Evolutionary conservation across 2,888 invertebrate genomes (phyloP).

Genomic region (Crematogaster levior): DNA sequence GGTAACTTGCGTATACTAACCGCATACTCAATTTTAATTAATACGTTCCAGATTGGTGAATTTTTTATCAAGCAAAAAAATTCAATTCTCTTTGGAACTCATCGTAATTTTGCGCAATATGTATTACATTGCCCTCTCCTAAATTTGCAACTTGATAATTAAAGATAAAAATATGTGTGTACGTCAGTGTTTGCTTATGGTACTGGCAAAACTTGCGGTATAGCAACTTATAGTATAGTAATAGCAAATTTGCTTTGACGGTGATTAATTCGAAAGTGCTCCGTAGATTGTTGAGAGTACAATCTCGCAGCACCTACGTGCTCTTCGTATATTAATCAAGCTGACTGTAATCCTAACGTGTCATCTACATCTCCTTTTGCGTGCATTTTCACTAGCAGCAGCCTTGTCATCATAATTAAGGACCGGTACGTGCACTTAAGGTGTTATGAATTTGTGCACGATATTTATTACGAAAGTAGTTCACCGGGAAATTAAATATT

Average conservation of each 20-base stretch:
- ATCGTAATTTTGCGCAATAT: not conserved
- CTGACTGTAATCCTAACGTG: conserved; percentile 46
- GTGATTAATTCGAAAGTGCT: conserved; percentile 45
- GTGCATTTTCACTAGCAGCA: conserved; percentile 43
- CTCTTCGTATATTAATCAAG: conserved; percentile 46
- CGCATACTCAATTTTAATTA: not conserved
- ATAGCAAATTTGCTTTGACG: conserved; percentile 28
- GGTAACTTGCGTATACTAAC: not conserved
- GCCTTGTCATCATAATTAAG: conserved; percentile 54
- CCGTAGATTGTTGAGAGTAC: conserved; percentile 28
- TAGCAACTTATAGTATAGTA: not conserved
- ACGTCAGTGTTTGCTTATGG: not conserved
- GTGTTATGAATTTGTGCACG: conserved; percentile 30
- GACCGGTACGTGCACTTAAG: conserved; percentile 38
- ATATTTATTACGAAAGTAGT: conserved; percentile 47
- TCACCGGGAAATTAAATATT: conserved; percentile 30
- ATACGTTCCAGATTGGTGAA: not conserved
- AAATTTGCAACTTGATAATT: not conserved
- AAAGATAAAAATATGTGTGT: not conserved
- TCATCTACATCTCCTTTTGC: conserved; percentile 53
- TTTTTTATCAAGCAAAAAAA: not conserved
- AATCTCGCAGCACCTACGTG: conserved; percentile 43
- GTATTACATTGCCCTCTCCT: not conserved
- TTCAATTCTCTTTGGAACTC: not conserved
- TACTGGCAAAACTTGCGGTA: no score